Conservation (phyloP, 2,797 vertebrate species). For the Varecia variegata region DNA sequence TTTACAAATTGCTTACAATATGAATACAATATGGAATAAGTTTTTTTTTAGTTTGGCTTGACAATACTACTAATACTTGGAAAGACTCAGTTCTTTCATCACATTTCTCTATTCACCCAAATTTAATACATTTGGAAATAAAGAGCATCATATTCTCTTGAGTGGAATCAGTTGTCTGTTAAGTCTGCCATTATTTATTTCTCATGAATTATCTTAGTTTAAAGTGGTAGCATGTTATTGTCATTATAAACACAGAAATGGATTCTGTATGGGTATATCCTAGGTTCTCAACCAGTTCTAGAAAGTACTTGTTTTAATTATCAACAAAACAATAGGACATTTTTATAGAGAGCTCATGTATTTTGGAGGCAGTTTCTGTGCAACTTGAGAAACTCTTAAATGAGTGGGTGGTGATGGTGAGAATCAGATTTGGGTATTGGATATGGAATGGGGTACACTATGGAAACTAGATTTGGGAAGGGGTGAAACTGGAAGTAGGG, state of each 20-base stretch:
- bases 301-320: not conserved
- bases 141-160: not conserved
- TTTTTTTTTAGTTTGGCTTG: not conserved
- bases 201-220: not conserved
- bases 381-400: not conserved
- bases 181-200: not conserved
- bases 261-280: not conserved
- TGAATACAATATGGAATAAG: not conserved
- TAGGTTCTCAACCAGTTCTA: not conserved
- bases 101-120: not conserved
- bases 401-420: not conserved
- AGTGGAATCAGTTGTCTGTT: not conserved
- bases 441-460: not conserved
- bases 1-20: not conserved
- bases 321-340: not conserved
- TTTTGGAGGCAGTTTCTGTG: not conserved
- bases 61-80: not conserved
- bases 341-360: not conserved
- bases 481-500: not conserved
- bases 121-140: conserved; percentile 28
- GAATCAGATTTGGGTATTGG: not conserved
- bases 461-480: not conserved
- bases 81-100: not conserved
- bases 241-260: not conserved
- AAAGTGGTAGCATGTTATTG: not conserved